phyloP scores from a whole-genome alignment of 2,113 vertebrate genomes.

The Monopterus albus region DNA sequence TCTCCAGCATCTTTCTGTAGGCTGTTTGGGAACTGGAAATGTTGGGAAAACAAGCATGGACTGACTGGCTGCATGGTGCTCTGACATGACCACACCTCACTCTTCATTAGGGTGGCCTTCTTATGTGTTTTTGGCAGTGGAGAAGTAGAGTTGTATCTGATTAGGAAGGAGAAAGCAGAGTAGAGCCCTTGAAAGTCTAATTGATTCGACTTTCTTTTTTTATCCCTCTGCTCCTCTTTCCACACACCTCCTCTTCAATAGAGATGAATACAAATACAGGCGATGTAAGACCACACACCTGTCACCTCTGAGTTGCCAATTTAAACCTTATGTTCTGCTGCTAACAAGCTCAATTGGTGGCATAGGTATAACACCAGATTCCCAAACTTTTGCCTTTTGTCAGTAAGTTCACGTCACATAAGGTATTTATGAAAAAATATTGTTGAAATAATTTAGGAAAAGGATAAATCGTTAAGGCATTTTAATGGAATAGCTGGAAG shows the following conservation, averaged over 20 bases:
- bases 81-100: slow-evolving; percentile 27
- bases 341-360: slow-evolving; percentile 66
- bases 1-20: slow-evolving; percentile 17
- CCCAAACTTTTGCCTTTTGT: slow-evolving; percentile 54
- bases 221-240: slow-evolving; percentile 34
- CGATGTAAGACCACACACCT: slow-evolving; percentile 71
- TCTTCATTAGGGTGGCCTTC: slow-evolving; percentile 59
- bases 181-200: slow-evolving; percentile 70
- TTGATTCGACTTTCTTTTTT: slow-evolving; percentile 74
- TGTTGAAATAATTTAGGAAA: slow-evolving; percentile 18
- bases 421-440: slow-evolving; percentile 15
- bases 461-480: slow-evolving; percentile 10
- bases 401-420: slow-evolving; percentile 25
- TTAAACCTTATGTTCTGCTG: slow-evolving; percentile 51
- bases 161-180: slow-evolving; percentile 64
- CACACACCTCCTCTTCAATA: slow-evolving; percentile 62
- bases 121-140: slow-evolving; percentile 53
- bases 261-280: slow-evolving; percentile 76
- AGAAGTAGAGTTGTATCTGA: slow-evolving; percentile 67
- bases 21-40: slow-evolving; percentile 31
- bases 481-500: slow-evolving; percentile 31
- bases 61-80: slow-evolving; percentile 11
- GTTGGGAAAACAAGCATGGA: not conserved
- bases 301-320: slow-evolving; percentile 73
- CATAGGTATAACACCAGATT: slow-evolving; percentile 47